Evolutionary conservation across 2,888 invertebrate species (phyloP), one percentile per base, ranked within the genome.

Genomic region (Strigamia crassipes): DNA sequence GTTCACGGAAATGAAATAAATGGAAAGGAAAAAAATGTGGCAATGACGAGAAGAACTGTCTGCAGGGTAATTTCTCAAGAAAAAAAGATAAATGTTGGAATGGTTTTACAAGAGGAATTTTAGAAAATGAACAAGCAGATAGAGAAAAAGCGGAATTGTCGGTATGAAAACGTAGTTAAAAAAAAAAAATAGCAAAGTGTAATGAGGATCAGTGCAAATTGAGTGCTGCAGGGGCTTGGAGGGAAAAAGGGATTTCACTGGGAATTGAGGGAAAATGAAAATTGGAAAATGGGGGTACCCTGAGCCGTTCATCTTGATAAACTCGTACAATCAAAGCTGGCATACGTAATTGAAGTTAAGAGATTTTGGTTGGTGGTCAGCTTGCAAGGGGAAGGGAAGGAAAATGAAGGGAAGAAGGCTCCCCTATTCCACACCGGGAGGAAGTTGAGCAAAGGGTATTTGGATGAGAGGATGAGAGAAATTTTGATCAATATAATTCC

Each of bases 191-290:
- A 9, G 21, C 13, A 66, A 23, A 66, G 61, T 66, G 21, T 66
- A 66, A 66, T 66, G 61, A 66, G 61, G 61, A 66, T 66, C 61
- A 66, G 21, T 66, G 61, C 61, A 66, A 66, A 66, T 66, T 66
- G 61, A 66, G 61, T 23, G 61, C 61, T 66, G 23, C 21, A 21
- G 61, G 61, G 61, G 61, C 23, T 66, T 66, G 13, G 18, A 18
- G 21, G 61, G 21, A 66, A 66, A 21, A 21, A 46, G 46, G 5
- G 46, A 46, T 46, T 46, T n/a, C 15, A 46, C n/a, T 46, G 46
- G 46, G 61, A 23, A 18, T 51, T 13, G 15, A 18, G 51, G 51
- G 51, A 51, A 51, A 51, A 18, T 51, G 38, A 38, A 51, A 51
- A 51, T 15, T 18, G 51, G 51, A 51, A 51, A 66, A 66, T 66